phyloP scores from a whole-genome alignment of 2,888 invertebrate species.

The Eilema caniola region DNA sequence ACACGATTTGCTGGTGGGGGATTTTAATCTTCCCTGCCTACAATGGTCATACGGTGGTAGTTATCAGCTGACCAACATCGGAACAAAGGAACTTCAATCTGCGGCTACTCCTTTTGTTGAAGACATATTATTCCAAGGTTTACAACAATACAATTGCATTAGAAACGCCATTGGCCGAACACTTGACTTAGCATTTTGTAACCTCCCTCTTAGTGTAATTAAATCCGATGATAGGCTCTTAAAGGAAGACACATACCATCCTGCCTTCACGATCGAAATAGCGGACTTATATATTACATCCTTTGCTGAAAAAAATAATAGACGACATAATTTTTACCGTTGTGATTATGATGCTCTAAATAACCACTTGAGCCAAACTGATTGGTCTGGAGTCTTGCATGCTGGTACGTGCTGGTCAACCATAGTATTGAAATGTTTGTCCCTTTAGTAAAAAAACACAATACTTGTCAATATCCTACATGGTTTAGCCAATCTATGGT shows the following conservation, averaged over 20 bases:
- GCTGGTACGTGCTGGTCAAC: background rate
- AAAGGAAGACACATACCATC: no score
- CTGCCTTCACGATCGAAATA: background rate
- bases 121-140: background rate
- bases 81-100: slow-evolving; percentile 3
- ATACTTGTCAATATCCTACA: background rate
- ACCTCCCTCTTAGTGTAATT: background rate
- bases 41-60: no score
- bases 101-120: background rate
- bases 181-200: no score
- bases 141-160: no score
- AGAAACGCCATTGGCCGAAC: no score
- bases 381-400: background rate
- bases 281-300: background rate
- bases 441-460: background rate
- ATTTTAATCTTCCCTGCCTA: no score
- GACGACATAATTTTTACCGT: no score
- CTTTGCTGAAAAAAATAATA: background rate
- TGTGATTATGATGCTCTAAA: background rate
- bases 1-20: no score
- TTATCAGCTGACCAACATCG: background rate
- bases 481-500: no score
- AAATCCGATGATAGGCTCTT: background rate
- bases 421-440: background rate
- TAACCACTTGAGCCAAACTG: background rate